These are phyloP conservation scores for Melanotaenia boesemani DNA, from an alignment of 2,797 vertebrate genomes.

Conservation along the genomic window DNA sequence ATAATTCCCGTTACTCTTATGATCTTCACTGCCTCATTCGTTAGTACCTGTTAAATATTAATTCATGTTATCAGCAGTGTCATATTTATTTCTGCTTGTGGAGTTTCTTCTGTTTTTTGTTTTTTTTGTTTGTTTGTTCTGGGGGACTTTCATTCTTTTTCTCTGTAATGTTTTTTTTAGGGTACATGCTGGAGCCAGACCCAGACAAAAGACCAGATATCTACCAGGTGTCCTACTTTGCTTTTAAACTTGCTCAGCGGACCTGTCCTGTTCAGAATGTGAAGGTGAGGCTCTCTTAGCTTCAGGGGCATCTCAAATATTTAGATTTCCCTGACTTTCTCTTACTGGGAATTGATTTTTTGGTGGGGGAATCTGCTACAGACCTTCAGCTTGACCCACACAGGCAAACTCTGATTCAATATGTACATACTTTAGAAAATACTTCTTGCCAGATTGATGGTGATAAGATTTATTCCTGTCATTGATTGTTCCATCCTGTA, in stretches of 20 bases:
- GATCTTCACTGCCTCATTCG: slow-evolving; percentile 99
- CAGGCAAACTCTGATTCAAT: slow-evolving; percentile 15
- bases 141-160: slow-evolving; percentile 9
- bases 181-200: slow-evolving; percentile 98
- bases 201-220: slow-evolving; percentile 97
- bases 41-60: slow-evolving; percentile 80
- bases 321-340: slow-evolving; percentile 39
- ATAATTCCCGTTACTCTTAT: slow-evolving; percentile 96
- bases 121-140: neutral
- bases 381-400: slow-evolving; percentile 16
- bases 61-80: slow-evolving; percentile 15
- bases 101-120: neutral
- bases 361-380: slow-evolving; percentile 7
- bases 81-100: slow-evolving; percentile 14
- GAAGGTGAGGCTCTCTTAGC: slow-evolving; percentile 85
- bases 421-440: slow-evolving; percentile 13
- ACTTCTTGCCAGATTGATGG: neutral
- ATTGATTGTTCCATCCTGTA: neutral
- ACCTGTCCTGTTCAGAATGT: slow-evolving; percentile 94
- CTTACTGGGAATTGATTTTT: slow-evolving; percentile 37
- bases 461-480: neutral
- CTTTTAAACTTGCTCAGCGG: slow-evolving; percentile 92
- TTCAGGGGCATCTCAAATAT: slow-evolving; percentile 31
- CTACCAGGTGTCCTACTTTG: slow-evolving; percentile 96
- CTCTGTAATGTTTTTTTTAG: slow-evolving; percentile 71